Evolutionary conservation across 2,113 vertebrate species (phyloP), one percentile per base, ranked within the genome.

Genomic region (Coptodon bakossiorum): DNA sequence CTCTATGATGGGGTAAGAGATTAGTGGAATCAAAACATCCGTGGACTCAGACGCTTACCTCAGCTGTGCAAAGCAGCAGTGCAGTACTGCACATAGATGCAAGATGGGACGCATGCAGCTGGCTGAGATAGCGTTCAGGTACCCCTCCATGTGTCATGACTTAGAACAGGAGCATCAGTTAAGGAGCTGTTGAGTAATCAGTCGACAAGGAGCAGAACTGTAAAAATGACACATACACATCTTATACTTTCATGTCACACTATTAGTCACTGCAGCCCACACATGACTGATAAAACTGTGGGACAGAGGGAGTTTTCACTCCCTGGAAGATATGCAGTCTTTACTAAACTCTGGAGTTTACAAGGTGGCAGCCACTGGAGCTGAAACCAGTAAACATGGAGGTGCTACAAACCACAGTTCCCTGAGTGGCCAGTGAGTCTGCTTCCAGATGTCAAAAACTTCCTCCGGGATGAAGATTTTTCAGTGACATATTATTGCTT

Each of bases 31-130:
- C 63, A 68, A 4, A 68, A 71, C 19, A 71, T 71, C 4, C 3
- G 0, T 71, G 63, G 2, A 71, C 38, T 71, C 43, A 0, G 34
- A 38, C 19, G 63, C 19, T 68, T 68, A 40, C 19, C 6, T 2
- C 34, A 40, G 63, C 11, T 68, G 31, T 38, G 10, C 63, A 66
- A 68, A 68, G 63, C n/a, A 68, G 34, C 63, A 68, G 63, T 40
- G 19, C 36, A 68, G 34, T 38, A 66, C 61, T 66, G 19, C n/a
- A 8, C 63, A 38, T 68, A 40, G 61, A 68, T 68, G 19, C 34
- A 22, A 38, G 34, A 68, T 22, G 34, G 6, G 63, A 13, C 6
- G 19, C 19, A 22, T 40, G 63, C 36, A 40, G 36, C n/a, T 68
- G 36, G 36, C 36, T 68, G 34, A 13, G 63, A 22, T 6, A 40